Evolutionary conservation across 1,140 invertebrate genomes (phyloP), one percentile per base, ranked within the genome.

Genomic region (Pectinophora gossypiella): DNA sequence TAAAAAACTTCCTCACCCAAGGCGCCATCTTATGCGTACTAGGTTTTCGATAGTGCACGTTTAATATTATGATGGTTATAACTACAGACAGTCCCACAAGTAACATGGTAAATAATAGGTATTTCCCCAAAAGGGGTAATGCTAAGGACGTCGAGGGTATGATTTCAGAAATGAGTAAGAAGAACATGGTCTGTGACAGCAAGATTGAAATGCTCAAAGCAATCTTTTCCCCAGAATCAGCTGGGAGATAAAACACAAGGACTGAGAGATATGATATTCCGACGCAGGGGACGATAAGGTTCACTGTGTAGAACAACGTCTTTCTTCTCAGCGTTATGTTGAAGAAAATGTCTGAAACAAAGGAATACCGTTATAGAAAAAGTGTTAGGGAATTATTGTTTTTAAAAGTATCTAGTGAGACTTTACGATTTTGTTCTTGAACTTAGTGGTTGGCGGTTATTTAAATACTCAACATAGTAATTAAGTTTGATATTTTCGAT

Each of bases 11-110:
- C 40, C 96, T 89, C 5, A 98, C 93, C 96, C 96, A 98, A 0
- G 94, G 94, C 0, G 95, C 92, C 96, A 99, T 98, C 84, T 95
- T 95, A 83, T 99, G 98, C 0, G 98, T 99, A 61, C 97, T 97
- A 1, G 99, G 98, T 72, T 99, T 99, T 1, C 99, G 95, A 78
- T 99, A 99, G 80, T 99, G 98, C n/a, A 99, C 95, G 82, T 99
- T 99, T 19, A 99, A 89, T 67, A 99, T 98, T 51, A 98, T 93
- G 61, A 99, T 99, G 16, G 99, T 99, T 59, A 99, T 95, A 13
- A 99, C 93, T 35, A 99, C 98, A 16, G 98, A 99, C 6, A 99
- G 85, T 0, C 95, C 98, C 0, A 99, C 98, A 18, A 99, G 89
- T 35, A 99, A 91, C 97, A 99, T 99, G 1, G 98, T 99, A 78